phyloP scores from a whole-genome alignment of 2,888 invertebrate genomes.

The Anorthoa munda region DNA sequence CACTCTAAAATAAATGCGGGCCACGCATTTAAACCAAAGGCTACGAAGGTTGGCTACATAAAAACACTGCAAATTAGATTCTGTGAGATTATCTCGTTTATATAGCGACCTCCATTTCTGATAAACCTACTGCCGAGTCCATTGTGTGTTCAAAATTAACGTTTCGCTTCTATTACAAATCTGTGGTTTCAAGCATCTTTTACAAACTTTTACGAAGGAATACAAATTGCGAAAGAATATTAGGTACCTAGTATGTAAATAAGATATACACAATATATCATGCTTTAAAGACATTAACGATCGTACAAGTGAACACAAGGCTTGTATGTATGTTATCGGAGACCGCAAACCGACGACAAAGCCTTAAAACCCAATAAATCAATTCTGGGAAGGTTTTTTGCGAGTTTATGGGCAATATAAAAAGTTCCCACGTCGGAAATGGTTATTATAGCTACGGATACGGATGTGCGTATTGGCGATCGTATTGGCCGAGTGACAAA shows the following conservation, averaged over 20 bases:
- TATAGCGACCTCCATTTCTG: no score
- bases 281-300: background rate
- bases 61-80: constrained; percentile 2
- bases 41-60: background rate
- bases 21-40: constrained; percentile 22
- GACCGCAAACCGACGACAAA: background rate
- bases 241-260: no score
- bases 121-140: no score
- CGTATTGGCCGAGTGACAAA: constrained; percentile 35
- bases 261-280: background rate
- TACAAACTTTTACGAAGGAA: no score
- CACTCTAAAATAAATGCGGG: constrained; percentile 4
- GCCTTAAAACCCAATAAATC: constrained; percentile 44
- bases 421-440: constrained; percentile 29
- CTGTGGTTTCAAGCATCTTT: no score
- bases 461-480: constrained; percentile 21
- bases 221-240: background rate
- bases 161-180: no score
- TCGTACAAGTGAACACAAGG: background rate
- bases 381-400: constrained; percentile 28
- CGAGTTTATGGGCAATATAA: constrained; percentile 25
- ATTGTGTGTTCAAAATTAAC: background rate
- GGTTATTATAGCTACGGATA: constrained; percentile 27
- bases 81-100: background rate
- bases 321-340: background rate